phyloP scores from a whole-genome alignment of 2,888 invertebrate genomes.

The Campoplex capitator region DNA sequence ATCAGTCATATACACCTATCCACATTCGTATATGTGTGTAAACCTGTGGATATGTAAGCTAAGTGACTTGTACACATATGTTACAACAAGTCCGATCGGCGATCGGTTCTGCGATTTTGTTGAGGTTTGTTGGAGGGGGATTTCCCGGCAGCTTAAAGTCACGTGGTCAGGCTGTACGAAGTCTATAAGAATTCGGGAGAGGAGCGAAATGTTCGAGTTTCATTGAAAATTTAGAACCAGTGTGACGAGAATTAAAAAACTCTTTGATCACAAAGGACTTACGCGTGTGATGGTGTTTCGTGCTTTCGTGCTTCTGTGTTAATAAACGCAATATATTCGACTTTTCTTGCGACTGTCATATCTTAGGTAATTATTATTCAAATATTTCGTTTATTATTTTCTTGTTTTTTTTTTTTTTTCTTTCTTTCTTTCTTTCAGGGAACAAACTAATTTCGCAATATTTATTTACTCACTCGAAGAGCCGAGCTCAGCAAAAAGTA shows the following conservation, averaged over 20 bases:
- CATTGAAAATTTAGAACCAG: conserved; percentile 54
- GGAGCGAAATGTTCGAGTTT: conserved; percentile 47
- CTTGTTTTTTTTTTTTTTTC: too few species aligned
- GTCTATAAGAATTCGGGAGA: conserved; percentile 66
- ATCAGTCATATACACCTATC: too few species aligned
- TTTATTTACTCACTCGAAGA: conserved; percentile 66
- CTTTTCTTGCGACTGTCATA: neutral
- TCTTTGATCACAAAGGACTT: conserved; percentile 1
- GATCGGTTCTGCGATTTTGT: conserved; percentile 29
- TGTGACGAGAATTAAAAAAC: neutral
- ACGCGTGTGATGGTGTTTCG: conserved; percentile 40
- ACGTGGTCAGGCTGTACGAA: conserved; percentile 54
- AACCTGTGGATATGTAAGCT: too few species aligned
- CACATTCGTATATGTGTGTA: too few species aligned
- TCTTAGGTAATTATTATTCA: conserved; percentile 47
- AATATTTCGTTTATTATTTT: too few species aligned
- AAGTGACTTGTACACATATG: neutral
- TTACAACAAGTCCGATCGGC: conserved; percentile 14
- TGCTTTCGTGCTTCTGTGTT: conserved; percentile 20
- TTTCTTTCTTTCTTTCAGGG: too few species aligned
- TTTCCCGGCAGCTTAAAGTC: conserved; percentile 33
- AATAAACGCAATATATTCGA: neutral
- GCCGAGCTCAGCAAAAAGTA: conserved; percentile 84
- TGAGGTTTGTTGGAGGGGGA: conserved; percentile 21
- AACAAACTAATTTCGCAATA: neutral